Conservation (phyloP, 2,888 invertebrate genomes). For the Sylvicola cinctus region DNA sequence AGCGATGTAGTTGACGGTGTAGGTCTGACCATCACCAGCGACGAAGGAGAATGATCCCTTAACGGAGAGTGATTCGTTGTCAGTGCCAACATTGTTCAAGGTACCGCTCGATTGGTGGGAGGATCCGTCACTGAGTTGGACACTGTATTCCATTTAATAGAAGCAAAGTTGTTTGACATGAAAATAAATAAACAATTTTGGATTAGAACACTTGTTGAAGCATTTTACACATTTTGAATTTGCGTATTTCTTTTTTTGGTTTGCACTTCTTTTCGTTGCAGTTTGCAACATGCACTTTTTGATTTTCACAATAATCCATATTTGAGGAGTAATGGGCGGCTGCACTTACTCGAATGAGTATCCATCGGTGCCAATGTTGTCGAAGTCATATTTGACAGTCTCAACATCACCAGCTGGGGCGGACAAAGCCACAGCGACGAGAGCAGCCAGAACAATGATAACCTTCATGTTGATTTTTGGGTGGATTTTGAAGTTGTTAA, state of each 20-base stretch:
- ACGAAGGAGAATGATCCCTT: slow-evolving; percentile 31
- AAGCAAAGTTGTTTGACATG: no score
- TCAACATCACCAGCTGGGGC: slow-evolving; percentile 20
- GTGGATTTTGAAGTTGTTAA: slow-evolving; percentile 6
- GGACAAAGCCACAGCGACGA: slow-evolving; percentile 15
- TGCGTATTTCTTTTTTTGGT: no score
- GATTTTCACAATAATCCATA: background rate
- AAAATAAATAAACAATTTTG: no score
- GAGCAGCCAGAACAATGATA: slow-evolving; percentile 16
- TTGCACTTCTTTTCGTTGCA: no score
- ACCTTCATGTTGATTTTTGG: slow-evolving; percentile 17
- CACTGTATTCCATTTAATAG: no score
- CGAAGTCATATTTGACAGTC: no score
- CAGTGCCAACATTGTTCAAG: slow-evolving; percentile 27
- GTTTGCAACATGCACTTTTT: no score
- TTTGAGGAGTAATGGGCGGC: no score
- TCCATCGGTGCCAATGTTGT: slow-evolving; percentile 31
- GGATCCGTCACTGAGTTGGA: slow-evolving; percentile 30
- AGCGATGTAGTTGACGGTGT: slow-evolving; percentile 30
- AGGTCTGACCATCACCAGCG: slow-evolving; percentile 33
- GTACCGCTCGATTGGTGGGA: slow-evolving; percentile 29
- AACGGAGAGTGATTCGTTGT: slow-evolving; percentile 30
- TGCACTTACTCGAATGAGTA: slow-evolving; percentile 30
- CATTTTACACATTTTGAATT: background rate
- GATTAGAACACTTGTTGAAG: no score